Evolutionary conservation across 2,113 vertebrate species (phyloP).

Genomic region (Callospermophilus lateralis): DNA sequence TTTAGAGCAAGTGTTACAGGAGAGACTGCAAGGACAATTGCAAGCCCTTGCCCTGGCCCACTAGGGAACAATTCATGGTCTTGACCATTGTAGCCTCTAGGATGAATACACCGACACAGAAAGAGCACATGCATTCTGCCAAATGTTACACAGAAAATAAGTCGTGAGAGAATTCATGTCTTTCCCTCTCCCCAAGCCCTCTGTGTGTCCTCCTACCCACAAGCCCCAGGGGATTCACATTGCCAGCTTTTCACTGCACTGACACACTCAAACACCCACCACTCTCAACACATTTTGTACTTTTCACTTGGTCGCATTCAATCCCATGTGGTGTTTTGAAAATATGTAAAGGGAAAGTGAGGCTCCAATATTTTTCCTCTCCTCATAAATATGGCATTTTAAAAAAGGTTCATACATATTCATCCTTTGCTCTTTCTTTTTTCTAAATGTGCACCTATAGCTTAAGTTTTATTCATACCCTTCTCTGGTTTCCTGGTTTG

Average conservation of each 20-base stretch:
- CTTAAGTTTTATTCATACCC: slow-evolving; percentile 80
- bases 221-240: slow-evolving; percentile 32
- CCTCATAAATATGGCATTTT: slow-evolving; percentile 84
- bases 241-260: slow-evolving; percentile 57
- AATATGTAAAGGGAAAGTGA: slow-evolving; percentile 82
- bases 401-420: slow-evolving; percentile 82
- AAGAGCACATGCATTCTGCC: neutral
- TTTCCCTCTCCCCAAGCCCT: neutral
- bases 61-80: neutral
- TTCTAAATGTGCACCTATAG: slow-evolving; percentile 81
- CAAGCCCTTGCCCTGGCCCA: neutral
- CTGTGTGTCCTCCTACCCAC: slow-evolving; percentile 4
- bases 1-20: neutral
- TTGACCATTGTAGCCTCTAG: neutral
- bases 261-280: slow-evolving; percentile 59
- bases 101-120: neutral
- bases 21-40: too few species aligned
- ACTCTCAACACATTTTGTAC: slow-evolving; percentile 75
- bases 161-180: neutral
- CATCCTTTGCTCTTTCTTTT: slow-evolving; percentile 81
- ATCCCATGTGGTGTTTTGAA: slow-evolving; percentile 81
- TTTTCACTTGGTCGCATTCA: slow-evolving; percentile 81
- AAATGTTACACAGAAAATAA: neutral
- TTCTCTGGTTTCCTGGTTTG: slow-evolving; percentile 70
- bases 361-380: slow-evolving; percentile 82